Conservation (phyloP, 2,888 invertebrate genomes). For the Ceriagrion tenellum region DNA sequence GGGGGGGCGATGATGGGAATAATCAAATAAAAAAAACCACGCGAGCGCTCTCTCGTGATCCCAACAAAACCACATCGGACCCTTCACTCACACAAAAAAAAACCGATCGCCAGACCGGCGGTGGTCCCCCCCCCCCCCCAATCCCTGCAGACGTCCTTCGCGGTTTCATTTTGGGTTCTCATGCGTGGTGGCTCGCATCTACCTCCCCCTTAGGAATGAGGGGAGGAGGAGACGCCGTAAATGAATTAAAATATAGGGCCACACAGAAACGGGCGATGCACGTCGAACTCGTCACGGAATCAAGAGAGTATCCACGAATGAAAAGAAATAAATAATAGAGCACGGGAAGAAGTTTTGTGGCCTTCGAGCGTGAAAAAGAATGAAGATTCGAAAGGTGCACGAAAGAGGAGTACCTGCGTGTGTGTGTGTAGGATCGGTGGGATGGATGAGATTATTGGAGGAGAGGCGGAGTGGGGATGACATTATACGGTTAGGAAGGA, state of each 20-base stretch:
- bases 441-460: neutral
- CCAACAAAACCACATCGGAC: conserved; percentile 5
- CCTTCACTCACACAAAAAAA: neutral
- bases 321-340: neutral
- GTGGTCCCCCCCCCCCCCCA: too few species aligned
- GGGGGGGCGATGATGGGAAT: neutral
- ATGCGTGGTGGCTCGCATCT: neutral
- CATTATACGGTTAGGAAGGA: neutral
- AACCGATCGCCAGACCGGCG: neutral
- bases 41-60: neutral
- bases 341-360: neutral
- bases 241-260: neutral
- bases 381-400: neutral
- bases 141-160: neutral
- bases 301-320: neutral
- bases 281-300: neutral
- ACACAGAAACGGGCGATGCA: neutral
- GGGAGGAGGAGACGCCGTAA: neutral
- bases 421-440: neutral
- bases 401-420: neutral
- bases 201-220: neutral
- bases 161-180: neutral
- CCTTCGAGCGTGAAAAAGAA: neutral
- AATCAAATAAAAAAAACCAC: neutral
- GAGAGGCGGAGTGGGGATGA: neutral